Conservation (phyloP, 2,113 vertebrate species). For the Cynocephalus volans region DNA sequence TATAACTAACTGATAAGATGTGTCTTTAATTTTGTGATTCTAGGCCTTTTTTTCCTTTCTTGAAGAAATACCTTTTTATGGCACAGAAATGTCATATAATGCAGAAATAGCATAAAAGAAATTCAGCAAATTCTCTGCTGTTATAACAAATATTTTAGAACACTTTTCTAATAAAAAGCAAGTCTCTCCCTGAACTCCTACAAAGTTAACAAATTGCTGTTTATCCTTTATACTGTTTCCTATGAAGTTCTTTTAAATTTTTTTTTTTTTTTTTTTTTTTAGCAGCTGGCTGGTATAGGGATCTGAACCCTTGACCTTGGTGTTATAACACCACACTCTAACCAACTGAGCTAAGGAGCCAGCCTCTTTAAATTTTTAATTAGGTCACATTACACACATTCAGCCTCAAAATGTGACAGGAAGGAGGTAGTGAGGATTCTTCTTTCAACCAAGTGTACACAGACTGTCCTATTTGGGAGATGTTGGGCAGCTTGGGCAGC, state of each 20-base stretch:
- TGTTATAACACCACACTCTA: too few species aligned
- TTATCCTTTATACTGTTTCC: neutral
- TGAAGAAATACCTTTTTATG: slow-evolving; percentile 2
- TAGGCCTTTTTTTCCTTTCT: neutral
- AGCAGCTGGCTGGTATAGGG: too few species aligned
- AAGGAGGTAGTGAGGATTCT: neutral
- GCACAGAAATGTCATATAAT: neutral
- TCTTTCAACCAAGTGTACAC: neutral
- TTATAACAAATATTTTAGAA: slow-evolving; percentile 54
- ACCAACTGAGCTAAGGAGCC: too few species aligned
- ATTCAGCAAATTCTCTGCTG: neutral
- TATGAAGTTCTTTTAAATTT: neutral
- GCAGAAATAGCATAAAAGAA: slow-evolving; percentile 14
- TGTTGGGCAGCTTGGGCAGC: neutral
- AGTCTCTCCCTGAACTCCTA: neutral
- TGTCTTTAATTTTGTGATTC: slow-evolving; percentile 50
- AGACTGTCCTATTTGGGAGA: neutral
- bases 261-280: too few species aligned
- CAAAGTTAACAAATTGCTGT: neutral
- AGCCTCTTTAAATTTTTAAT: neutral
- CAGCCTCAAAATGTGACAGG: neutral
- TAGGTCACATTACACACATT: slow-evolving; percentile 12
- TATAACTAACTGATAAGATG: neutral
- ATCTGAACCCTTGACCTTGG: too few species aligned
- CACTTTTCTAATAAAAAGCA: slow-evolving; percentile 40